Conservation (phyloP, 2,113 vertebrate genomes). For the Tringa solitaria region DNA sequence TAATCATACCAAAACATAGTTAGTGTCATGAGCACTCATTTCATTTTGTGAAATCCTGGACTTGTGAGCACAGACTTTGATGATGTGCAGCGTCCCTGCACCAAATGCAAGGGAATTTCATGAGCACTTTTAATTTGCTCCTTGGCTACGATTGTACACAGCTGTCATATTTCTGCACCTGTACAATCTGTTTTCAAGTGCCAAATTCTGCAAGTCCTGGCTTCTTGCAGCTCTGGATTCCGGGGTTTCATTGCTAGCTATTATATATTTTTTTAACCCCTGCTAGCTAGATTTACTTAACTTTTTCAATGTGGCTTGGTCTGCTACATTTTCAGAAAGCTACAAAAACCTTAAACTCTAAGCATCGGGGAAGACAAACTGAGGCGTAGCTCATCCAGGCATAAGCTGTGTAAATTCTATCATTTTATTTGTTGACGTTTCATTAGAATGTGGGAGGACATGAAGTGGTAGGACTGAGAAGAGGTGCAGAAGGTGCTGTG, state of each 20-base stretch:
- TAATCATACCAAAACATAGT: not conserved
- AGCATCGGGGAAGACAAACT: not conserved
- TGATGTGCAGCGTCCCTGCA: conserved; percentile 24
- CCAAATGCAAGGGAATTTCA: conserved; percentile 33
- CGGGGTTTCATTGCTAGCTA: not conserved
- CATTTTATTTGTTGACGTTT: not conserved
- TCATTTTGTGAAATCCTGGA: not conserved
- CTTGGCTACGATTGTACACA: not conserved
- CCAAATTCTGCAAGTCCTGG: conserved; percentile 30
- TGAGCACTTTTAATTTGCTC: not conserved
- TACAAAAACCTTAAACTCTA: not conserved
- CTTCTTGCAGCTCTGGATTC: not conserved
- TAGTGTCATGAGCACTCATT: not conserved
- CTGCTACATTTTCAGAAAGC: not conserved
- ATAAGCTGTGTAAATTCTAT: not conserved
- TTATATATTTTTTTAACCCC: not conserved
- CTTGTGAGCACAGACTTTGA: not conserved
- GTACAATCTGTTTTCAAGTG: not conserved
- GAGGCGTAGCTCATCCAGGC: not conserved
- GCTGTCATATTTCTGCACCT: conserved; percentile 48
- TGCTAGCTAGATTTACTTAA: not conserved
- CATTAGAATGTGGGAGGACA: not conserved
- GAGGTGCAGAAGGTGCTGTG: rapidly evolving
- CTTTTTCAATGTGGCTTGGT: not conserved
- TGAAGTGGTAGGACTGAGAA: not conserved